These are phyloP conservation scores for Rhinogobius similis DNA, from an alignment of 2,113 vertebrate species.

Conservation along the genomic window DNA sequence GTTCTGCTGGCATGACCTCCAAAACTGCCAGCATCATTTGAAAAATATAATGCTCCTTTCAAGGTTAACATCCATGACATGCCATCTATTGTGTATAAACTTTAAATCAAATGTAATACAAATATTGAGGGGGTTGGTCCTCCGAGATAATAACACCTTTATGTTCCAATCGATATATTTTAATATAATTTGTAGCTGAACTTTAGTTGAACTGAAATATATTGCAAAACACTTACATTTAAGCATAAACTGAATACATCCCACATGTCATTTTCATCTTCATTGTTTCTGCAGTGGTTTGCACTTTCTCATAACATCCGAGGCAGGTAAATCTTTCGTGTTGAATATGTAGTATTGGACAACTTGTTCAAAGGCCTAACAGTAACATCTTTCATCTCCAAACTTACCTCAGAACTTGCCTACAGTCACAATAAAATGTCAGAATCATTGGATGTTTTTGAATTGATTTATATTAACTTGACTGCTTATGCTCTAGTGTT, in stretches of 20 bases:
- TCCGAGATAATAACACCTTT: not conserved
- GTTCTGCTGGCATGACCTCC: slow-evolving; percentile 9
- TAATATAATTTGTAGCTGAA: not conserved
- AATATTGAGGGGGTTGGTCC: not conserved
- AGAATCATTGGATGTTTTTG: not conserved
- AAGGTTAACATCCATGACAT: not conserved
- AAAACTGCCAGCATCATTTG: not conserved
- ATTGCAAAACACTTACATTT: too few relatives aligned
- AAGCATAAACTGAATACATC: too few relatives aligned
- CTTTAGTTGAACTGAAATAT: not conserved
- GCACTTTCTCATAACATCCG: not conserved
- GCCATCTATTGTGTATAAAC: not conserved
- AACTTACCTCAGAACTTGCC: not conserved
- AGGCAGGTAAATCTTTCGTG: not conserved
- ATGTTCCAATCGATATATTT: not conserved
- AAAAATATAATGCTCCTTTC: not conserved
- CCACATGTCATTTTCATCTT: too few relatives aligned
- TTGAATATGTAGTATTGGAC: not conserved
- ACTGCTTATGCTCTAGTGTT: not conserved
- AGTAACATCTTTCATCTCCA: not conserved
- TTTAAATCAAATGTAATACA: too few relatives aligned
- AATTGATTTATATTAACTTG: not conserved
- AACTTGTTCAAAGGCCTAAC: not conserved
- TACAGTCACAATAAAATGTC: too few relatives aligned
- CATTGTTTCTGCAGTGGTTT: too few relatives aligned